Conservation (phyloP, 2,113 vertebrate species). For the Trichechus manatus region DNA sequence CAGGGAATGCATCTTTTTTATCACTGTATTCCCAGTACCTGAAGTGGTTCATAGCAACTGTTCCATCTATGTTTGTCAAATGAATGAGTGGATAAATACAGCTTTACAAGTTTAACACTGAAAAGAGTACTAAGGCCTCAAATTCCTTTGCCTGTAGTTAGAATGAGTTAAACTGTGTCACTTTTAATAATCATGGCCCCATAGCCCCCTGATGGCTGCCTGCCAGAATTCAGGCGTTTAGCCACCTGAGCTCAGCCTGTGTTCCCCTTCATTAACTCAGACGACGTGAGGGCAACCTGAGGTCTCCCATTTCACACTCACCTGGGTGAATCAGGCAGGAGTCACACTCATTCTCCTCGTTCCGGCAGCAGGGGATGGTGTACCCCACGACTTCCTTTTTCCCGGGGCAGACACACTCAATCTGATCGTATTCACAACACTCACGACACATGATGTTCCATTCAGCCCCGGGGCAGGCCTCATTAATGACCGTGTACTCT, state of each 20-base stretch:
- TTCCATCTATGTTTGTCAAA: background rate
- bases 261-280: background rate
- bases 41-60: background rate
- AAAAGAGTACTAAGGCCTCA: background rate
- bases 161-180: background rate
- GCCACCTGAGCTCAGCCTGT: background rate
- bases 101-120: background rate
- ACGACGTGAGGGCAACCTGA: fast-evolving
- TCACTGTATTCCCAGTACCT: background rate
- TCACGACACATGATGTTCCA: slow-evolving; percentile 98
- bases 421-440: slow-evolving; percentile 97
- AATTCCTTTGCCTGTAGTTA: background rate
- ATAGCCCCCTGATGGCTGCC: background rate
- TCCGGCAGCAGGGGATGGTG: slow-evolving; percentile 98
- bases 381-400: slow-evolving; percentile 95
- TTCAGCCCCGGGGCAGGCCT: slow-evolving; percentile 95
- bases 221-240: background rate
- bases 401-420: slow-evolving; percentile 95
- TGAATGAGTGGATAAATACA: background rate
- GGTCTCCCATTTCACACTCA: slow-evolving; percentile 65
- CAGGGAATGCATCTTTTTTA: background rate
- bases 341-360: slow-evolving; percentile 96
- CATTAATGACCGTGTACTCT: slow-evolving; percentile 96
- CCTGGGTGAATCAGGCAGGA: slow-evolving; percentile 98
- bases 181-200: background rate